Base-by-base conservation (phyloP, 2,113 vertebrate species). In the Neolamprologus cancellatus region DNA sequence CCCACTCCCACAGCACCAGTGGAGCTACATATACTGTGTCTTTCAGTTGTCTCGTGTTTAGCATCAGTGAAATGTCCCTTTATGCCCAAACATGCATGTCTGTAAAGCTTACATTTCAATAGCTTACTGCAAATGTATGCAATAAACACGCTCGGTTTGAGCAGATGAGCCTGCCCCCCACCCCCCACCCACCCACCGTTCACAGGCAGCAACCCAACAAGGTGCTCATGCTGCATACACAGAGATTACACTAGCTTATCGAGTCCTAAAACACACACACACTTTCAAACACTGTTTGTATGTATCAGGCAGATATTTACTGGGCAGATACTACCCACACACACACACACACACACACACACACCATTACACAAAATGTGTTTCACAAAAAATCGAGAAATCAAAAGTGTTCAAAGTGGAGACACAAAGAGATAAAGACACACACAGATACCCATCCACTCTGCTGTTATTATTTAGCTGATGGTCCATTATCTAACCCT, bases 191-290 rank as follows among this genome's bases (percentile, higher is more conserved):
- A 54, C 20, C 55, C 55, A 18, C 8, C 3, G 8, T 52, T 81
- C 85, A 92, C 87, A 88, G 89, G 78, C 55, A 82, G 83, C 52
- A 48, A 69, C 34, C 41, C 81, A 79, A 79, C 69, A 82, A 92
- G 89, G 89, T 93, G 89, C 91, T 92, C 91, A 91, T 83, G 61
- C 80, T 53, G 82, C 82, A 86, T 57, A 86, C 81, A 34, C 79
- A 13, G 50, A 91, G 85, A 91, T 94, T 92, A 91, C 83, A 88
- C 76, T 53, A 52, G 86, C 11, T 91, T 88, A 92, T 85, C 88
- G 86, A 84, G 82, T 34, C 52, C 46, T 30, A n/a, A 81, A 50
- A 82, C 79, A 87, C 82, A 87, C 81, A 83, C 59, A 59, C 32
- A 55, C 32, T 32, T 5, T 28, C 55, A 80, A 14, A 79, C 39